Base-by-base conservation (phyloP, 2,888 invertebrate species). In the Tipula vernalis region DNA sequence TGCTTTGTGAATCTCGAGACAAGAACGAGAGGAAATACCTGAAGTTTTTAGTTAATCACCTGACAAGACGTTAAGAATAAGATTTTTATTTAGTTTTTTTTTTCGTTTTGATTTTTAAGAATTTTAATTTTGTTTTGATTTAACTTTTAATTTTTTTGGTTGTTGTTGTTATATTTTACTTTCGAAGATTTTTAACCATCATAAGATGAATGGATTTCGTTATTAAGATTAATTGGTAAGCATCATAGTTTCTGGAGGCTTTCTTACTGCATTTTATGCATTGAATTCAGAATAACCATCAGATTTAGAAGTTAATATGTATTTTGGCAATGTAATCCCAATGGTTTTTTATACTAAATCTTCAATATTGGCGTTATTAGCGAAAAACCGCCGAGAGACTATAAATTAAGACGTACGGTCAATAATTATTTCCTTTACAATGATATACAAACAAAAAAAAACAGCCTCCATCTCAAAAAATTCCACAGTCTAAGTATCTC, bases 121-220 rank as follows among this genome's bases (percentile, higher is more conserved):
- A 71, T 71, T 71, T 71, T 71, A 71, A 71, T 71, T 71, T 71
- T 71, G 71, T 71, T 71, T 71, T 71, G 71, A 71, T 71, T 71
- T 28, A 71, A 71, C 71, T 71, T 71, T 71, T 71, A 28, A 71
- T 71, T 71, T 28, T 71, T 18, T 71, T 51, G 8, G 28, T 28
- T 71, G 28, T 57, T 57, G 71, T 71, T 71, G 28, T 71, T 71
- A 28, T 18, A 71, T 71, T 28, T 71, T 12, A 28, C 15, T 28
- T 28, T 71, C 71, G 71, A 71, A 71, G 28, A 10, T 28, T 71
- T 12, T 28, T 71, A 71, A 71, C 10, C 71, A 71, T 28, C 71
- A 28, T 28, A 71, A 71, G 71, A 28, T 18, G 71, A 71, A 71
- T 71, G 71, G 18, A 28, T 71, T 71, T 71, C 10, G 13, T 28